Percentiles rank a stretch among this genome's conserved stretches.
These are phyloP conservation scores for Alaudala cheleensis DNA, from an alignment of 2,113 vertebrate species.

Conservation along the genomic window DNA sequence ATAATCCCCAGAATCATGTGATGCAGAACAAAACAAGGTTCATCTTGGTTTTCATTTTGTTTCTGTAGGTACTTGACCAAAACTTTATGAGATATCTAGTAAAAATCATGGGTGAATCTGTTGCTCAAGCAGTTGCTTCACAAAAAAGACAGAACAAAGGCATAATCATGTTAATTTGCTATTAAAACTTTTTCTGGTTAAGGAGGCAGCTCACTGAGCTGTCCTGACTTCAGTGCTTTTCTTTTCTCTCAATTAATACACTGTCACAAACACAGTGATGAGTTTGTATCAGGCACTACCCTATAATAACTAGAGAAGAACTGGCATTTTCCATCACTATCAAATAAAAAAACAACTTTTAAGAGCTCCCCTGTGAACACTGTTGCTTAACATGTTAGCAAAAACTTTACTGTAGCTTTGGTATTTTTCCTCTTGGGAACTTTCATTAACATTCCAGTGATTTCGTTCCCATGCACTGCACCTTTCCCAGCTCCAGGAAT, in stretches of 20 bases:
- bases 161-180: background rate
- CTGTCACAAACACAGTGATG: background rate
- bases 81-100: background rate
- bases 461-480: background rate
- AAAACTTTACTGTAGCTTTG: background rate
- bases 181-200: background rate
- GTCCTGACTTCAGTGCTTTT: background rate
- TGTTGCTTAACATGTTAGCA: background rate
- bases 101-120: background rate
- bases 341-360: background rate
- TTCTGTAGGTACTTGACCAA: background rate
- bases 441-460: background rate
- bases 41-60: background rate
- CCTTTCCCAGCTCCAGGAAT: background rate
- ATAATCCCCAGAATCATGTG: rapidly evolving
- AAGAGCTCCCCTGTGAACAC: background rate
- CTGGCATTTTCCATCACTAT: background rate
- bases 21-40: background rate
- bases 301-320: background rate
- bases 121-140: background rate
- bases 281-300: background rate
- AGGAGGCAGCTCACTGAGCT: background rate
- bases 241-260: background rate
- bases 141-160: background rate
- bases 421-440: background rate